Percentiles rank a stretch among this genome's conserved stretches.
Conservation (phyloP, 2,797 vertebrate species). For the Xenops minutus region DNA sequence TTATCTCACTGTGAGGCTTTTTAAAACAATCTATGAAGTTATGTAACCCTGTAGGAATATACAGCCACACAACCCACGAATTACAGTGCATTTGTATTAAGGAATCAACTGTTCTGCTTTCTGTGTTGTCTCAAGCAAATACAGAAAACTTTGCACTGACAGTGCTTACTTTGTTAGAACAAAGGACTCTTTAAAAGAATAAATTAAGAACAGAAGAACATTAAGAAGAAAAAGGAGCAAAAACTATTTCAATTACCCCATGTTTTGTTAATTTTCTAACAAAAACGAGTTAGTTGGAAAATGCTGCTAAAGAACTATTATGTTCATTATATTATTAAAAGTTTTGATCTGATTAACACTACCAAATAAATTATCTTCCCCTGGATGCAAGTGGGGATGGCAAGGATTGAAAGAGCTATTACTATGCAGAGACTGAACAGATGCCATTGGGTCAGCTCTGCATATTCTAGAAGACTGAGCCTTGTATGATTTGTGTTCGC, state of each 20-base stretch:
- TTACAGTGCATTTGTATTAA: not conserved
- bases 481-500: not conserved
- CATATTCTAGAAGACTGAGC: not conserved
- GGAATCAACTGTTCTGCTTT: slow-evolving; percentile 21
- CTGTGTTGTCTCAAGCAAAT: slow-evolving; percentile 4
- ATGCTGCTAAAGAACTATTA: not conserved
- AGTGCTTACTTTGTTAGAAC: not conserved
- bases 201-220: slow-evolving; percentile 40
- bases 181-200: slow-evolving; percentile 16
- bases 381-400: not conserved
- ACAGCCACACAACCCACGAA: not conserved
- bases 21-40: not conserved
- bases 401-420: not conserved
- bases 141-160: not conserved
- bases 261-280: not conserved
- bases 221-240: not conserved
- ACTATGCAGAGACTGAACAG: not conserved
- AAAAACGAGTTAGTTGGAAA: not conserved
- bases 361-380: not conserved
- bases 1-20: not conserved
- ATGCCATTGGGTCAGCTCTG: not conserved
- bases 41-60: not conserved
- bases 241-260: not conserved
- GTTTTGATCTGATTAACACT: slow-evolving; percentile 10
- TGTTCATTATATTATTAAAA: not conserved